Evolutionary conservation across 2,113 vertebrate species (phyloP).

Genomic region (Coracopsis vasa): DNA sequence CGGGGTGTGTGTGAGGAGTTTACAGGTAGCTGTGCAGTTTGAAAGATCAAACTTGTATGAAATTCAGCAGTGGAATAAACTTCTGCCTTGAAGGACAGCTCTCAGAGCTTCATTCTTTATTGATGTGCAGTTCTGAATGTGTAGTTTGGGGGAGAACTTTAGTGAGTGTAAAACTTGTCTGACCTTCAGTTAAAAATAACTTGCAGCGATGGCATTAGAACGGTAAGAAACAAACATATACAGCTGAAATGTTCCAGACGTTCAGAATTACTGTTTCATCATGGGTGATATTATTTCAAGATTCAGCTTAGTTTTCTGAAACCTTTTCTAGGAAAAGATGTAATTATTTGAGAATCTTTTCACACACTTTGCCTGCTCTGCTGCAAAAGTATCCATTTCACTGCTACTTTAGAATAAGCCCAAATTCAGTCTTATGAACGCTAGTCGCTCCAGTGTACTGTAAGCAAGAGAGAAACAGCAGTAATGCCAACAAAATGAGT

Average conservation of each 20-base stretch:
- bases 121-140: neutral
- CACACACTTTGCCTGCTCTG: neutral
- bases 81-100: neutral
- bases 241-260: neutral
- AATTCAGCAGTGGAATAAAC: neutral
- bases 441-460: neutral
- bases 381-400: neutral
- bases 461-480: neutral
- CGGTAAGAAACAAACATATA: neutral
- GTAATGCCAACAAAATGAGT: neutral
- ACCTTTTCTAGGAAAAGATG: neutral
- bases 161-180: neutral
- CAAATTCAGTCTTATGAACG: neutral
- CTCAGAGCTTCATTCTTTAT: neutral
- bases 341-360: neutral
- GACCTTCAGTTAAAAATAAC: neutral
- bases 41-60: neutral
- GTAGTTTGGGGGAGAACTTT: neutral
- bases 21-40: neutral
- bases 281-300: neutral
- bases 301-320: neutral
- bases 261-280: neutral
- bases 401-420: neutral
- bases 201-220: neutral
- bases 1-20: neutral